Percentiles rank a stretch among this genome's conserved stretches.
These are phyloP conservation scores for Hetaerina titia DNA, from an alignment of 2,888 invertebrate species.

Conservation along the genomic window DNA sequence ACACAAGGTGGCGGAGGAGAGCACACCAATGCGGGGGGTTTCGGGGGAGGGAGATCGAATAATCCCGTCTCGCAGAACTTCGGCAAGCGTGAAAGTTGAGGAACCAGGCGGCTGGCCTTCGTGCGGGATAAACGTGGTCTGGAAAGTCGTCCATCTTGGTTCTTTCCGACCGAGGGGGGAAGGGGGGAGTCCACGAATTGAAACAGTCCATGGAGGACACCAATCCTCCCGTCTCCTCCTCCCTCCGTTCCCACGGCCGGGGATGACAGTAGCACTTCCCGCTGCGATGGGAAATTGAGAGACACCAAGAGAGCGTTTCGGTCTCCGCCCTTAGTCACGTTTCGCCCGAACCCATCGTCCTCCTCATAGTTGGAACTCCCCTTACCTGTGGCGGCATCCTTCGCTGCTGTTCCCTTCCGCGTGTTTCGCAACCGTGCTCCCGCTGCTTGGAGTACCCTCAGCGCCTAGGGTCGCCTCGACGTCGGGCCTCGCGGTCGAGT, in stretches of 20 bases:
- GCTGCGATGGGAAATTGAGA: neutral
- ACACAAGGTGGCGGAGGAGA: neutral
- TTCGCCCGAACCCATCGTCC: neutral
- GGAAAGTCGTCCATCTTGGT: slow-evolving; percentile 6
- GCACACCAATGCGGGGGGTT: neutral
- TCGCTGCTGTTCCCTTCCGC: neutral
- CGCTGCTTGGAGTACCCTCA: neutral
- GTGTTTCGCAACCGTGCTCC: neutral
- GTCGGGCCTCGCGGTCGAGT: neutral
- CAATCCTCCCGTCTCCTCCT: neutral
- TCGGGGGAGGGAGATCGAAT: too few relatives aligned
- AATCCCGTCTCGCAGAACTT: too few relatives aligned
- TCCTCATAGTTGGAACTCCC: neutral
- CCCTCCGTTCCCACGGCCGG: neutral
- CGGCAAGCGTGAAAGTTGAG: too few relatives aligned
- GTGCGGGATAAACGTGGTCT: too few relatives aligned
- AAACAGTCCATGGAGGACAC: neutral
- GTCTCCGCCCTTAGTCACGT: neutral
- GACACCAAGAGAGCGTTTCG: neutral
- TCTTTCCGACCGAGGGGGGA: neutral
- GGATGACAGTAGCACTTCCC: slow-evolving; percentile 15
- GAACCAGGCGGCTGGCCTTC: too few relatives aligned
- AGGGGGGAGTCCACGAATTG: neutral
- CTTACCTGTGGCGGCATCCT: slow-evolving; percentile 65
- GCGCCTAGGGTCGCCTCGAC: neutral